Conservation (phyloP, 2,888 invertebrate genomes). For the Candidula unifasciata region DNA sequence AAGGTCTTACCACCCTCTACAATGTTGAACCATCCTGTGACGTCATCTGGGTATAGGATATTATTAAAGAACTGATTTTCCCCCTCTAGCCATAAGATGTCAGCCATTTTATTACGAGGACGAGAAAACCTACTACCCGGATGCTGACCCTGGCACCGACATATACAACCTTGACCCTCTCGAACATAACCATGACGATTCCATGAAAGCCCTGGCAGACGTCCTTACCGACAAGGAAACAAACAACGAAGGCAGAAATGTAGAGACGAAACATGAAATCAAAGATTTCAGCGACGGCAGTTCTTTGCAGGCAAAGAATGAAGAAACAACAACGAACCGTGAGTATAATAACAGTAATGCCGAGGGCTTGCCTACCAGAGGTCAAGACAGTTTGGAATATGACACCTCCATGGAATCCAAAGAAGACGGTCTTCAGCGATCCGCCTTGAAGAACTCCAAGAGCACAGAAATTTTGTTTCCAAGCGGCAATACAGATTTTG, state of each 20-base stretch:
- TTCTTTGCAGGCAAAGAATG: background rate
- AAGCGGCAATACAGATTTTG: background rate
- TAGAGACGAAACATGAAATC: background rate
- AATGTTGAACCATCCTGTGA: too few species aligned
- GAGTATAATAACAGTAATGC: background rate
- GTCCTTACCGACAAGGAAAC: background rate
- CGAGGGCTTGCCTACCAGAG: background rate
- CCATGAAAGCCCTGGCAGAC: conserved; percentile 24
- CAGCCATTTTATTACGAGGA: conserved; percentile 27
- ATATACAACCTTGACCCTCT: conserved; percentile 9
- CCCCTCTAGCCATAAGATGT: background rate
- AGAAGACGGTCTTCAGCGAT: background rate
- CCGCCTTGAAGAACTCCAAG: too few species aligned
- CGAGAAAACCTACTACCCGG: background rate
- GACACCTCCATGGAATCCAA: background rate
- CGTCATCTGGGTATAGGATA: too few species aligned
- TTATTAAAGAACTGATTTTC: too few species aligned
- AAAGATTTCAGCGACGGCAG: background rate
- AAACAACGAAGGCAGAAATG: background rate
- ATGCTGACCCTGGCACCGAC: background rate
- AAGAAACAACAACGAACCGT: background rate
- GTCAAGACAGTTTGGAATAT: background rate
- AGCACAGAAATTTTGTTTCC: background rate
- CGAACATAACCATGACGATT: conserved; percentile 15
- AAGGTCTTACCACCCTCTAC: too few species aligned